Percentiles rank a stretch among this genome's conserved stretches.
Conservation (phyloP, 2,888 invertebrate species). For the Bruchidius siliquastri region DNA sequence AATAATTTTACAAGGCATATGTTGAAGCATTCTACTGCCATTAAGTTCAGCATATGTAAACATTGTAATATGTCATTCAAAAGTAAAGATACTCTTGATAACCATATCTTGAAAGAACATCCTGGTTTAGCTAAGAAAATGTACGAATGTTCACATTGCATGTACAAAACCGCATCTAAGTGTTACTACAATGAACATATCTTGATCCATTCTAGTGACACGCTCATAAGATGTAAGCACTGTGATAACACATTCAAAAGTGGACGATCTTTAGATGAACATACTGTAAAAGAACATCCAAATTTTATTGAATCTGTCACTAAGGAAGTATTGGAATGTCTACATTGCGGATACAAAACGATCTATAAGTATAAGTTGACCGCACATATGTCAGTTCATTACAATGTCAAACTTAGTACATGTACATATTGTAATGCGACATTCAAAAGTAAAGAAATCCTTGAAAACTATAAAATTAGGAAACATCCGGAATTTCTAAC, state of each 20-base stretch:
- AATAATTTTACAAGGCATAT: not conserved
- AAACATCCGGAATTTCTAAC: not conserved
- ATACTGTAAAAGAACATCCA: not conserved
- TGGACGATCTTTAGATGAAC: not conserved
- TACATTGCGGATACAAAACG: not conserved
- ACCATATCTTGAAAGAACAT: not conserved
- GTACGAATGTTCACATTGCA: not conserved
- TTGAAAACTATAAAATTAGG: not conserved
- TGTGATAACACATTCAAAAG: not conserved
- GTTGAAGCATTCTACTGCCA: not conserved
- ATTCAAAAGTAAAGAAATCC: not conserved
- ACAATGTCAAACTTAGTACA: not conserved
- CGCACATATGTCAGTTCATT: not conserved
- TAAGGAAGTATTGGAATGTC: not conserved
- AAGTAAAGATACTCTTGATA: not conserved
- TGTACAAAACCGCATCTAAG: not conserved
- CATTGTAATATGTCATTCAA: not conserved
- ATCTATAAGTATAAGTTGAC: not conserved
- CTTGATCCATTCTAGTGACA: not conserved
- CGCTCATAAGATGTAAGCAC: not conserved
- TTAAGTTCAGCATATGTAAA: not conserved
- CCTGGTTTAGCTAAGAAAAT: not conserved
- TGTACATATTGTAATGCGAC: not conserved
- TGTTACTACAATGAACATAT: not conserved
- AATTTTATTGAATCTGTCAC: not conserved